Base-by-base conservation (phyloP, 2,888 invertebrate genomes). In the Melieria omissa region DNA sequence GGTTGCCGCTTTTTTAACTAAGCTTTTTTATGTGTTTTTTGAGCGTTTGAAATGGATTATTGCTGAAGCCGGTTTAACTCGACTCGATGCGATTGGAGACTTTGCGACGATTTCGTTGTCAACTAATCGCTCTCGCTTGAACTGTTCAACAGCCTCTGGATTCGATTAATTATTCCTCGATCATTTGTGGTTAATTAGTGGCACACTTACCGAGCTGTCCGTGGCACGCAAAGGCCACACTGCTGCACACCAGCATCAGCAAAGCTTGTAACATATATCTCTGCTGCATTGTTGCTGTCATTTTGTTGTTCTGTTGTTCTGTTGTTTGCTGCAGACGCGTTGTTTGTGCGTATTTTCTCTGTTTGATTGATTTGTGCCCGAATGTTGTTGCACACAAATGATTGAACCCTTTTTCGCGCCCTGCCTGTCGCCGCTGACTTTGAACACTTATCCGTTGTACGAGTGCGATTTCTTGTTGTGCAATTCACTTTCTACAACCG, bases 131-230 rank as follows among this genome's bases (percentile, higher is more conserved):
- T 29, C 29, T 29, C 29, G 29, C 29, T 29, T 29, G 29, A 29
- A 29, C 29, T 29, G 29, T 29, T 29, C 29, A 29, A 29, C 29
- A 29, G 29, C 29, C 29, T 3, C 29, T 1, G 29, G 29, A 29
- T 29, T 29, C 29, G 3, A 29, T 29, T 1, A 29, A 29, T 29
- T 29, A 3, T 29, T 29, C 29, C 29, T 29, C 29, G 29, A 29
- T 2, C 3, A 29, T 29, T 29, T 29, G 29, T 29, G 29, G 29
- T 29, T 29, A 70, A 66, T 62, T 67, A 70, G 71, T 46, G 65
- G 16, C 52, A 41, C 57, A 83, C 86, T 83, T 80, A 86, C 86
- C 81, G 76, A 85, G 78, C 76, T 79, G 80, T 74, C 86, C 86
- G 66, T 82, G 83, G 76, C 86, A 86, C 72, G 84, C 85, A 49